Evolutionary conservation across 2,888 invertebrate species (phyloP).

Genomic region (Emesis furor): DNA sequence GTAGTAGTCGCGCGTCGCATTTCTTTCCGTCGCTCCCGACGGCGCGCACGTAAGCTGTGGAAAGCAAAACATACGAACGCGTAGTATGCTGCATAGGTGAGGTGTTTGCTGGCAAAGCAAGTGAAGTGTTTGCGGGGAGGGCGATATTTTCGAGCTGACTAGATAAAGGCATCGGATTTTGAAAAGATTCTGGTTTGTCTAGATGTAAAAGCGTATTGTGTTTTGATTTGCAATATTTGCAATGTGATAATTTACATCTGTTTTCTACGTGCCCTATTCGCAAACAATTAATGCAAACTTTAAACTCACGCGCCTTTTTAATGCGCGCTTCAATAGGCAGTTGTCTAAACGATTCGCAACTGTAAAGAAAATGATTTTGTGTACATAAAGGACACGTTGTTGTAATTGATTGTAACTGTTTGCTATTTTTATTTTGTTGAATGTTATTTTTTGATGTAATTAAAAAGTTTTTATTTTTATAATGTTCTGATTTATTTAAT

Average conservation of each 20-base stretch:
- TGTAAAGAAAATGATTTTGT: constrained; percentile 51
- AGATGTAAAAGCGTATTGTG: constrained; percentile 66
- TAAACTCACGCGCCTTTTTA: constrained; percentile 52
- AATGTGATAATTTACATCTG: constrained; percentile 54
- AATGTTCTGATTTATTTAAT: not conserved
- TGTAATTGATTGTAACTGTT: not conserved
- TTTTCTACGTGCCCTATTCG: constrained; percentile 36
- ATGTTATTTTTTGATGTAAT: not conserved
- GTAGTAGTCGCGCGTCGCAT: constrained; percentile 61
- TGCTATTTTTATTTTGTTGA: not conserved
- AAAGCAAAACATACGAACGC: constrained; percentile 53
- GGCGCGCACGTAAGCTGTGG: constrained; percentile 65
- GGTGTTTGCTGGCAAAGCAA: too few relatives aligned
- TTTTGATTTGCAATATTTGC: constrained; percentile 64
- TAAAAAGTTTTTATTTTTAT: constrained; percentile 22
- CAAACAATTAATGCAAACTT: constrained; percentile 61
- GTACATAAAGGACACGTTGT: constrained; percentile 48
- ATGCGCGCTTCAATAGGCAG: constrained; percentile 46
- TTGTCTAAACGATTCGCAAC: constrained; percentile 49
- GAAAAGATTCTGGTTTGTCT: constrained; percentile 7
- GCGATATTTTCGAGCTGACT: not conserved
- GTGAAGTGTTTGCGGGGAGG: not conserved
- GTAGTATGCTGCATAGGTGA: constrained; percentile 28
- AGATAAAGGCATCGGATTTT: constrained; percentile 18
- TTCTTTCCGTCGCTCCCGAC: constrained; percentile 23